Conservation (phyloP, 1,140 invertebrate species). For the Heliconius hewitsoni region DNA sequence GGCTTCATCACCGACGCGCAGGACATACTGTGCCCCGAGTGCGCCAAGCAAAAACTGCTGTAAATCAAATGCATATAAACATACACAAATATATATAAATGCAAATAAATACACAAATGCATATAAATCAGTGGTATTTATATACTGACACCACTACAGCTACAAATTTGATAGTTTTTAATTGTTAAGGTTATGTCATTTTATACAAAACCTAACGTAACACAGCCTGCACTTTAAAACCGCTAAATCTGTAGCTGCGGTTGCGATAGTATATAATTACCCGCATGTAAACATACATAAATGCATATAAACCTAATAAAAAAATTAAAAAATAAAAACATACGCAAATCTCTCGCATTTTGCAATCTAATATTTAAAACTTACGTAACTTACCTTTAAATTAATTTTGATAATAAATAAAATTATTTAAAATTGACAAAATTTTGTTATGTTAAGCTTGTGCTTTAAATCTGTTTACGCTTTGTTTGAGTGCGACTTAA, state of each 20-base stretch:
- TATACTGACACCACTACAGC: too few species aligned
- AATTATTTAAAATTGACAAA: neutral
- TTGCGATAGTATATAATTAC: too few species aligned
- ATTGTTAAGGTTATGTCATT: too few species aligned
- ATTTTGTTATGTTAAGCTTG: neutral
- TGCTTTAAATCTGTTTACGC: neutral
- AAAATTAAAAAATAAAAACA: too few species aligned
- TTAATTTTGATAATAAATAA: neutral
- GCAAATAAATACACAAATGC: neutral
- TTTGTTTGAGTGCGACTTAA: neutral
- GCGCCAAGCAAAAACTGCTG: conserved; percentile 97
- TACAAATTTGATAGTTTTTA: too few species aligned
- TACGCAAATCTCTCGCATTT: neutral
- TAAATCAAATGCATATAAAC: conserved; percentile 79
- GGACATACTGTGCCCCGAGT: conserved; percentile 99
- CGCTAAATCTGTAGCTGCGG: too few species aligned
- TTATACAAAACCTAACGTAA: too few species aligned
- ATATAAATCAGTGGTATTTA: too few species aligned
- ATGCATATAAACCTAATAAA: too few species aligned
- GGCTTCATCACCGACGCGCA: conserved; percentile 98
- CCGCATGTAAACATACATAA: too few species aligned
- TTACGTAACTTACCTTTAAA: neutral
- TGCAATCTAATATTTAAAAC: neutral
- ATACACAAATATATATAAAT: neutral
- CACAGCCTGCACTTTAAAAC: too few species aligned